Base-by-base conservation (phyloP, 2,113 vertebrate species). In the Plotosus lineatus region DNA sequence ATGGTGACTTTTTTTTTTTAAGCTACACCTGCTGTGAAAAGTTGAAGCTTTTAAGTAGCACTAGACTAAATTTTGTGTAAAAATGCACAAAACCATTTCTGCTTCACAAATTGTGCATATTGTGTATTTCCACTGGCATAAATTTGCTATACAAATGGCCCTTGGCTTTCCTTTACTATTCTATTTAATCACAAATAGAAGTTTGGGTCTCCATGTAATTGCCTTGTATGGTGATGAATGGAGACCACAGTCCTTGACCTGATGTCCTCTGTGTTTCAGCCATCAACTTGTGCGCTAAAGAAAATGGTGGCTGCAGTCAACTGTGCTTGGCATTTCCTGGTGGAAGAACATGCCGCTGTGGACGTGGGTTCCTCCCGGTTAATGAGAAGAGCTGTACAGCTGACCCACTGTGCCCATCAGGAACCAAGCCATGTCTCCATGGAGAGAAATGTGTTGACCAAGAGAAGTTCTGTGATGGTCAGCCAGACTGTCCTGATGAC, bases 271-370 rank as follows among this genome's bases (percentile, higher is more conserved):
- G 4, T 71, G 31, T 63, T 73, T 0, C 81, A 98, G 97, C 94
- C 31, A 92, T 87, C 14, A 95, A 94, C 1, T 72, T 74, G 42
- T 99, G 96, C 68, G 83, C 90, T 0, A 86, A 90, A 84, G 92
- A 85, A 69, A 96, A 97, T 0, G 97, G 96, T 3, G 91, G 94
- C 69, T 97, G 96, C 61, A 88, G 90, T 81, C 95, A 97, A 58
- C 87, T 98, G 48, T 99, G 97, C 86, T 90, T 98, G 7, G 90
- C 96, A 12, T 92, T 92, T 17, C 94, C 94, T 0, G 36, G 84
- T 3, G 94, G 96, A 4, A 89, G 85, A 79, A 95, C 89, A 12
- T 98, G 96, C 82, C 89, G 17, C 46, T 98, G 96, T 78, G 86
- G 92, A 19, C 71, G 87, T 0, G 93, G 92, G 17, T 91, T 94